These are phyloP conservation scores for Eleutherodactylus coqui DNA, from an alignment of 2,797 vertebrate species.

Conservation along the genomic window DNA sequence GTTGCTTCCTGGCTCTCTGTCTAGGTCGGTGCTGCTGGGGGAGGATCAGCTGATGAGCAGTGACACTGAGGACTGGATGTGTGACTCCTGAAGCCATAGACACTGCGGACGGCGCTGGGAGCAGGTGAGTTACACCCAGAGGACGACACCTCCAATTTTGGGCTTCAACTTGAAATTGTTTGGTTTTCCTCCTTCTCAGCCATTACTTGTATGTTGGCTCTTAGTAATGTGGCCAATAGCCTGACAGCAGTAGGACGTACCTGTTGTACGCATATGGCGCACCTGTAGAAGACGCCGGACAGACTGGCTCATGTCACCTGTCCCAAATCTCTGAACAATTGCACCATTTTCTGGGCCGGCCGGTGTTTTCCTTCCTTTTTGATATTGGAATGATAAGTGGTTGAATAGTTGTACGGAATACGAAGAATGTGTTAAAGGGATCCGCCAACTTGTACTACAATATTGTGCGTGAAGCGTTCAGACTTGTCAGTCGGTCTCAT, in stretches of 20 bases:
- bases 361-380: background rate
- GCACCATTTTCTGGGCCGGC: background rate
- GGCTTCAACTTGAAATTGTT: too few relatives aligned
- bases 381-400: background rate
- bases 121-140: background rate
- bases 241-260: too few relatives aligned
- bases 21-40: background rate
- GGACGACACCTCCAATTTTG: background rate
- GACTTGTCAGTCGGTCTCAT: background rate
- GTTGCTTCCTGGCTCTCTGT: conserved; percentile 42
- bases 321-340: background rate
- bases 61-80: background rate
- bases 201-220: background rate
- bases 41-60: background rate
- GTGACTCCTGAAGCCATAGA: background rate
- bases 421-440: background rate
- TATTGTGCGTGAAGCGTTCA: background rate
- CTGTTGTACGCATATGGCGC: too few relatives aligned
- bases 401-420: background rate
- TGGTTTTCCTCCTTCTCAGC: background rate
- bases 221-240: background rate
- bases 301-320: background rate
- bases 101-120: background rate
- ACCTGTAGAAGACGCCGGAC: too few relatives aligned
- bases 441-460: background rate